Evolutionary conservation across 2,113 vertebrate genomes (phyloP).

Genomic region (Notiomystis cincta): DNA sequence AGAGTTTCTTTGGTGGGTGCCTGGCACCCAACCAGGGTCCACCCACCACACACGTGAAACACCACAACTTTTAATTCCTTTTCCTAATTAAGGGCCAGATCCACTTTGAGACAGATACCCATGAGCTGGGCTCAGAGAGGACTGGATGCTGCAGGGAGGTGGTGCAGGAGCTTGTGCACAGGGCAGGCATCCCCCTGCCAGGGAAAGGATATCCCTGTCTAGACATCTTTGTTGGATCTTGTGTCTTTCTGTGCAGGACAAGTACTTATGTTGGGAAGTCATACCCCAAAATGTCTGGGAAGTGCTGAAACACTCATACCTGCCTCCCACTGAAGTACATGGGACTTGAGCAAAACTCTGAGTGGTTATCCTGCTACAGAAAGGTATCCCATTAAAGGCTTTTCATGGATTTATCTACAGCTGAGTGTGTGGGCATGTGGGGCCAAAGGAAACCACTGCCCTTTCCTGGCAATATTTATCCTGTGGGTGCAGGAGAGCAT

Average conservation of each 20-base stretch:
- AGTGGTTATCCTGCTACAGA: neutral
- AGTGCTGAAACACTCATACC: neutral
- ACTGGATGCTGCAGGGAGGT: neutral
- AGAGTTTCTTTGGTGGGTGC: neutral
- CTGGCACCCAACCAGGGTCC: neutral
- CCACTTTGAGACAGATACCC: neutral
- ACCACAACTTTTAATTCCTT: neutral
- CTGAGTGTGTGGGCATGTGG: neutral
- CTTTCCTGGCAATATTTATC: neutral
- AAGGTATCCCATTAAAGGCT: neutral
- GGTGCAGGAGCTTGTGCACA: neutral
- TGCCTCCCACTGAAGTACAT: neutral
- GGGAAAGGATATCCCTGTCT: neutral
- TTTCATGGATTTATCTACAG: neutral
- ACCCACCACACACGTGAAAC: neutral
- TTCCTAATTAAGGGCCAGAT: neutral
- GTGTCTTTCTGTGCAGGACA: neutral
- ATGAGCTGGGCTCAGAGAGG: neutral
- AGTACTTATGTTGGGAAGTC: neutral
- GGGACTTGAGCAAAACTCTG: neutral
- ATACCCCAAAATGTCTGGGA: neutral
- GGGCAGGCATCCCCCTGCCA: neutral
- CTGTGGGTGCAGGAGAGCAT: neutral
- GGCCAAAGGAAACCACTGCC: neutral
- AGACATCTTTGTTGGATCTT: accelerated